These are phyloP conservation scores for Oophaga pumilio DNA, from an alignment of 2,113 vertebrate species.

Conservation along the genomic window DNA sequence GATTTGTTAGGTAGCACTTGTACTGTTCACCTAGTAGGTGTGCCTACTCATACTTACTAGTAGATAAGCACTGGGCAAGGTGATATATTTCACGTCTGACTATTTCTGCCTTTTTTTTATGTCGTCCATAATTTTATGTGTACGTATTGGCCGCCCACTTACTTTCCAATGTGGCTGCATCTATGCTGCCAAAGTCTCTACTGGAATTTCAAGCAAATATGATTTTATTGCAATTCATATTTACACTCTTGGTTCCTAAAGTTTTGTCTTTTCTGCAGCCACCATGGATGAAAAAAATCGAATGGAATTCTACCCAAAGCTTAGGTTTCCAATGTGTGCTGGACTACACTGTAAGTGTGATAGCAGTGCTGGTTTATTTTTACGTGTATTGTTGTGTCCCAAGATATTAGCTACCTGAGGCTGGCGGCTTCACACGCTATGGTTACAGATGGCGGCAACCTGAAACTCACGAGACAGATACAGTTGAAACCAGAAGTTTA, in stretches of 20 bases:
- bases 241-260: neutral
- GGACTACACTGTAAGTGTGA: neutral
- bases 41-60: neutral
- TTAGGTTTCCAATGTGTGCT: neutral
- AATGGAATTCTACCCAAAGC: neutral
- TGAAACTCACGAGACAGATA: too few species aligned
- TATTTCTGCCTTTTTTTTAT: neutral
- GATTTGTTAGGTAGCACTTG: neutral
- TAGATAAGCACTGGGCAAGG: neutral
- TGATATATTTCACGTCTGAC: neutral
- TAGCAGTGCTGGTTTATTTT: neutral
- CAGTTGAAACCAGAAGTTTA: too few species aligned
- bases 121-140: neutral
- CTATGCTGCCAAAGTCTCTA: neutral
- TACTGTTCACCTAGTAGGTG: neutral
- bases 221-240: neutral
- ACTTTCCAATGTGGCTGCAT: conserved; percentile 9
- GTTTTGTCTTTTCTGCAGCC: neutral
- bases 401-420: too few species aligned
- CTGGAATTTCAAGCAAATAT: neutral
- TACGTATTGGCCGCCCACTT: neutral
- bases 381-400: neutral
- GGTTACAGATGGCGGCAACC: too few species aligned
- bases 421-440: too few species aligned
- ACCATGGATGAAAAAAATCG: neutral